Evolutionary conservation across 2,888 invertebrate species (phyloP).

Genomic region (Argyresthia goedartella): DNA sequence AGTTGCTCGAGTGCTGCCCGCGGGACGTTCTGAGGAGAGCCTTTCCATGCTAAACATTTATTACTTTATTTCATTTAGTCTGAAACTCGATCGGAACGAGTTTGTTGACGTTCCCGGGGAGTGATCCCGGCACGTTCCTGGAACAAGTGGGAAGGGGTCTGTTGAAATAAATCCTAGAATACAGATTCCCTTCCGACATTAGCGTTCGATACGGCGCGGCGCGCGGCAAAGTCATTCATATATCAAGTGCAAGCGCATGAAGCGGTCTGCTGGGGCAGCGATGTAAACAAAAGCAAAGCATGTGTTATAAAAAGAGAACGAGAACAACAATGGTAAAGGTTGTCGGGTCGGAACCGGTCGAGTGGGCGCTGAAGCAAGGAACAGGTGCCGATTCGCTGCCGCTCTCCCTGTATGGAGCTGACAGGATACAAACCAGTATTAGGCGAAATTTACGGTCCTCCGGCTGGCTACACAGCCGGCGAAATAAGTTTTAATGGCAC

Average conservation of each 20-base stretch:
- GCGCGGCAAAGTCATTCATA: not conserved
- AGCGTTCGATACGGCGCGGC: not conserved
- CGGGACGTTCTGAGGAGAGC: constrained; percentile 13
- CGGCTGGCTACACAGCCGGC: constrained; percentile 26
- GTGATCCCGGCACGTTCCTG: constrained; percentile 5
- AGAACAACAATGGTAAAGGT: constrained; percentile 2
- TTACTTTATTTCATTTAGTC: constrained; percentile 47
- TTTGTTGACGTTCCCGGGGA: constrained; percentile 20
- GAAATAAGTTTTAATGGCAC: constrained; percentile 45
- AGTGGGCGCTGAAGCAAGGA: constrained; percentile 17
- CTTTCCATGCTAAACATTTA: constrained; percentile 36
- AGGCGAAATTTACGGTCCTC: constrained; percentile 45
- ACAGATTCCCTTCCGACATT: not conserved
- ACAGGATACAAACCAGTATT: constrained; percentile 46
- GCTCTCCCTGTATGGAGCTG: constrained; percentile 36
- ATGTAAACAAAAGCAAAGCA: constrained; percentile 2
- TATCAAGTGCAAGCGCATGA: not conserved
- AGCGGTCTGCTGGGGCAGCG: not conserved
- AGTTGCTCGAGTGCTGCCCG: constrained; percentile 7
- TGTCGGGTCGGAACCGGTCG: constrained; percentile 22
- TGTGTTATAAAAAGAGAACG: constrained; percentile 2
- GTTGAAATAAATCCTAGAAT: no score
- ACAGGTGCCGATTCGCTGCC: constrained; percentile 34
- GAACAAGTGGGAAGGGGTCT: no score
- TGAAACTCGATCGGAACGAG: constrained; percentile 34